phyloP scores from a whole-genome alignment of 2,113 vertebrate genomes.

The rabbit (Oryctolagus cuniculus) region mOryCun1.1 NC_091434.1:156724001-156724500 shows the following conservation, averaged over 20 bases:
- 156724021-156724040: too few species aligned
- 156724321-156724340: slow-evolving; percentile 5
- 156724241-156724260: slow-evolving; percentile 9
- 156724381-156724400: neutral
- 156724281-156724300: slow-evolving; percentile 34
- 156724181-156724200: neutral
- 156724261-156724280: slow-evolving; percentile 28
- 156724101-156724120: too few species aligned
- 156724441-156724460: neutral
- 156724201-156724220: neutral
- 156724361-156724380: neutral
- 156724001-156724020: too few species aligned
- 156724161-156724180: too few species aligned
- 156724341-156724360: neutral
- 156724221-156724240: neutral
- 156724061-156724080: too few species aligned
- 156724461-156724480: neutral
- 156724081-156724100: too few species aligned
- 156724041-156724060: too few species aligned
- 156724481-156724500: neutral
- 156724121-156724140: too few species aligned
- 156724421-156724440: neutral
- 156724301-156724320: neutral
- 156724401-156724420: neutral
- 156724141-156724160: too few species aligned